Conservation (phyloP, 1,140 invertebrate species). For the Aphidius gifuensis region DNA sequence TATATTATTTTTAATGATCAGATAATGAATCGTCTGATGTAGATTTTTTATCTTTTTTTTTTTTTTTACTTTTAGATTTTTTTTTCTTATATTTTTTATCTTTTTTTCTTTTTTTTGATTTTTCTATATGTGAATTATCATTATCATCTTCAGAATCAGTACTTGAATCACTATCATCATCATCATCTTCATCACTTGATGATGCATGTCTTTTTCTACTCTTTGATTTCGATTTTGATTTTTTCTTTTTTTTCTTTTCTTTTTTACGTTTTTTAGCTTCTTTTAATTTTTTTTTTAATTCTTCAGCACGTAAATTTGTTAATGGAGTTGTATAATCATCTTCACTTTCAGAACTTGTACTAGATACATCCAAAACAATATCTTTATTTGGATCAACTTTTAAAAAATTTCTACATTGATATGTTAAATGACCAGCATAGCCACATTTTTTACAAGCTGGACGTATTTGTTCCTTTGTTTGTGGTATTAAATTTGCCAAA, state of each 20-base stretch:
- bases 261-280: constrained; percentile 57
- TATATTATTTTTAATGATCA: too few species aligned
- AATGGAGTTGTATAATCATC: constrained; percentile 80
- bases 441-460: constrained; percentile 91
- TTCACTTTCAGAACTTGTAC: constrained; percentile 81
- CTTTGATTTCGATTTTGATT: constrained; percentile 26
- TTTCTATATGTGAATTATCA: too few species aligned
- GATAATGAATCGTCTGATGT: not conserved
- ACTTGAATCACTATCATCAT: constrained; percentile 6
- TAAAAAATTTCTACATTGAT: constrained; percentile 94
- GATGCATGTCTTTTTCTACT: constrained; percentile 29
- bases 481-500: constrained; percentile 54
- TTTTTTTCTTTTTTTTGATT: constrained; percentile 31
- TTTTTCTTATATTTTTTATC: constrained; percentile 47
- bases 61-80: constrained; percentile 46
- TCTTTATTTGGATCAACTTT: constrained; percentile 83
- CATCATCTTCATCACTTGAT: constrained; percentile 35
- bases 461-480: constrained; percentile 68
- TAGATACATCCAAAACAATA: constrained; percentile 91
- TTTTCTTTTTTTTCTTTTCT: constrained; percentile 53
- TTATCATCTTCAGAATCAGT: constrained; percentile 32
- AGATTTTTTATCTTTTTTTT: constrained; percentile 45
- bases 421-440: constrained; percentile 92
- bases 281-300: constrained; percentile 64
- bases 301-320: constrained; percentile 73